A percentile compares a stretch with the other conserved stretches of the same genome.
phyloP scores from a whole-genome alignment of 2,797 vertebrate species.

The Liparis tanakae region DNA sequence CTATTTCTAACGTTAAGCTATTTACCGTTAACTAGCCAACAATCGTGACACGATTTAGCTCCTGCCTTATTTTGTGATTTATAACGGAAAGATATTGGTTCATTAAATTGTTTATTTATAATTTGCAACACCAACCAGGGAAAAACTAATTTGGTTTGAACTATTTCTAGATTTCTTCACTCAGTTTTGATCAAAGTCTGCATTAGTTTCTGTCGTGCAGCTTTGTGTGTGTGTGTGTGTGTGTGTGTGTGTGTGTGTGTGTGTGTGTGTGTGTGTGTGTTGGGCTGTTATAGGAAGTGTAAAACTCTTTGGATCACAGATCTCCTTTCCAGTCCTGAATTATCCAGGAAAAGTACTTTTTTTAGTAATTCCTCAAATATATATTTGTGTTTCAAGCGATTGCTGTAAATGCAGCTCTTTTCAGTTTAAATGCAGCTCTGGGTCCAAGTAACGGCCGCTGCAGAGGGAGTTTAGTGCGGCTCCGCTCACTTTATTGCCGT shows the following conservation, averaged over 20 bases:
- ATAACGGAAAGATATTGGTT: background rate
- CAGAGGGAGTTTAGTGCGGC: constrained; percentile 64
- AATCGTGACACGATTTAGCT: background rate
- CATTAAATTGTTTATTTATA: background rate
- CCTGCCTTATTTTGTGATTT: background rate
- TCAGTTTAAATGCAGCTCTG: constrained; percentile 68
- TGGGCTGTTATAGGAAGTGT: constrained; percentile 23
- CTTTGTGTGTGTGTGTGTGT: constrained; percentile 4
- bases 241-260: background rate
- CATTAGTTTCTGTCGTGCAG: constrained; percentile 29
- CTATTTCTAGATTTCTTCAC: background rate
- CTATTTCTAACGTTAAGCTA: background rate
- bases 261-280: constrained; percentile 18
- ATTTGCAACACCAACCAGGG: background rate
- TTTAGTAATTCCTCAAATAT: constrained; percentile 29
- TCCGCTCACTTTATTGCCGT: constrained; percentile 75
- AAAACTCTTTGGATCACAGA: constrained; percentile 57
- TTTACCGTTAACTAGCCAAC: background rate
- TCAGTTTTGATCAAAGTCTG: constrained; percentile 1
- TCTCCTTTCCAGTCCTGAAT: constrained; percentile 53
- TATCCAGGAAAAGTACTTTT: constrained; percentile 61
- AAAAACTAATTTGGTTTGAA: background rate
- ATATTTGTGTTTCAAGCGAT: constrained; percentile 68
- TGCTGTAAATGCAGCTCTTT: constrained; percentile 70
- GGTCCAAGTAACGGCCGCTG: constrained; percentile 67